These are phyloP conservation scores for Rafetus swinhoei DNA, from an alignment of 2,113 vertebrate genomes.

Conservation along the genomic window DNA sequence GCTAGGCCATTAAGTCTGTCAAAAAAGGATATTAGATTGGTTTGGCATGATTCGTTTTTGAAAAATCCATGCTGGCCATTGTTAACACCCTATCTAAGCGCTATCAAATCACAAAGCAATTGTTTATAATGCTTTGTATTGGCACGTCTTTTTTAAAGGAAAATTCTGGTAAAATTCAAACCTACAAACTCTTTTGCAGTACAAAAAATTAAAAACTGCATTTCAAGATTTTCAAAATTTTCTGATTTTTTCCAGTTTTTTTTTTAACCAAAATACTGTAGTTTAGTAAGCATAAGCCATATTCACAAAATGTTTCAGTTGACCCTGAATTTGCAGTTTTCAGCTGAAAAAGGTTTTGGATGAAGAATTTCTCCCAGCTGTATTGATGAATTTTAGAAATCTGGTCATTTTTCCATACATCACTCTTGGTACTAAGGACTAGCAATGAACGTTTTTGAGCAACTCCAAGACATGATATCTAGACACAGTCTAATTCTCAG, in stretches of 20 bases:
- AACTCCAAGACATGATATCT: background rate
- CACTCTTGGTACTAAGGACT: background rate
- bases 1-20: background rate
- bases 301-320: background rate
- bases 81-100: background rate
- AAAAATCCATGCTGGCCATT: too few relatives aligned
- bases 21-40: background rate
- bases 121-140: background rate
- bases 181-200: background rate
- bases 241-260: background rate
- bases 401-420: background rate
- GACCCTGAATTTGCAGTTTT: background rate
- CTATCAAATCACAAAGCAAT: background rate
- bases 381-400: background rate
- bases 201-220: background rate
- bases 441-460: background rate
- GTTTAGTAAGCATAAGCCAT: background rate
- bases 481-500: background rate
- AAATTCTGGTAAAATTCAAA: background rate
- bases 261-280: background rate
- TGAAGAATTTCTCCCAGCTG: background rate
- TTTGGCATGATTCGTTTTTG: background rate
- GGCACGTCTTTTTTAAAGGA: background rate
- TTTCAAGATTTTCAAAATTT: background rate
- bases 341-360: background rate